Conservation (phyloP, 1,140 invertebrate species). For the Linepithema humile region DNA sequence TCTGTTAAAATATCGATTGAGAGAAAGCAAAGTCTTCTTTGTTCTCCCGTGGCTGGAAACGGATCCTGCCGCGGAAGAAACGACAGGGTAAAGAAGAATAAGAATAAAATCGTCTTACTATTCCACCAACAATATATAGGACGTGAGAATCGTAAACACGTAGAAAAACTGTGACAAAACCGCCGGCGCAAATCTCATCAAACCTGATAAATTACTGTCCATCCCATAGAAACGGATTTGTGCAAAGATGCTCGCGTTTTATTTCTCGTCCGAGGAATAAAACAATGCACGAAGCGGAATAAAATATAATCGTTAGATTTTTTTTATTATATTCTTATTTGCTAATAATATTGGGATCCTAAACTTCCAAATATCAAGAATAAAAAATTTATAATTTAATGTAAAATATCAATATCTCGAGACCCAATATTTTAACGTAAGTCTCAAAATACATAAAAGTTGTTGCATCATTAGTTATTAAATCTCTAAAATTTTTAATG, state of each 20-base stretch:
- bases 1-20: constrained; percentile 73
- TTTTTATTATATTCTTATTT: too few relatives aligned
- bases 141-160: constrained; percentile 62
- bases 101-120: constrained; percentile 41
- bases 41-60: constrained; percentile 44
- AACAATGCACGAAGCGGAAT: neutral
- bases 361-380: too few relatives aligned
- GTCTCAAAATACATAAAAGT: too few relatives aligned
- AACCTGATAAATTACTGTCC: constrained; percentile 6
- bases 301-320: neutral
- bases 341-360: too few relatives aligned
- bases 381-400: too few relatives aligned
- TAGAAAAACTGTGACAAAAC: constrained; percentile 60
- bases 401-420: too few relatives aligned
- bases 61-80: constrained; percentile 51
- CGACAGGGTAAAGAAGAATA: neutral
- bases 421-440: too few relatives aligned
- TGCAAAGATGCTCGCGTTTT: neutral
- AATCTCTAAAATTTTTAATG: too few relatives aligned
- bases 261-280: neutral
- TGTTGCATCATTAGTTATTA: too few relatives aligned
- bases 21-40: constrained; percentile 21
- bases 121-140: neutral
- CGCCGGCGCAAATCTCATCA: constrained; percentile 49
- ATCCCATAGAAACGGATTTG: neutral